Percentiles rank a stretch among this genome's conserved stretches.
Evolutionary conservation across 2,797 vertebrate genomes (phyloP).

Genomic region (Xerus rutilus): DNA sequence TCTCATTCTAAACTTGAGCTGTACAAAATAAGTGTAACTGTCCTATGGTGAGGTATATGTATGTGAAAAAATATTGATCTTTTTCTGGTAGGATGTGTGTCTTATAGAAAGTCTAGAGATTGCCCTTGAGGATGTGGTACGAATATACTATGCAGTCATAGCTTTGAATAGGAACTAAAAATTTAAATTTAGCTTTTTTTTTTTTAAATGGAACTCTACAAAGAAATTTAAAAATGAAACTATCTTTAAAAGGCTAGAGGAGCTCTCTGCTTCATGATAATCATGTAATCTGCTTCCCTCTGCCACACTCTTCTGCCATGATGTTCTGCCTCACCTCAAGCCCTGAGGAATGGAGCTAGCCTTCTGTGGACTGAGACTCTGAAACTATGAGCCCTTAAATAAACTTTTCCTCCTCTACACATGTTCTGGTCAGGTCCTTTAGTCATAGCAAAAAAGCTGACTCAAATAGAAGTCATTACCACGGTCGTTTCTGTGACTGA

Average conservation of each 20-base stretch:
- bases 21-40: not conserved
- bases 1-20: conserved; percentile 1
- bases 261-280: not conserved
- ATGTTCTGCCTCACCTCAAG: too few species aligned
- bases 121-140: not conserved
- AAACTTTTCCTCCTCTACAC: too few species aligned
- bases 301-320: too few species aligned
- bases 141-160: not conserved
- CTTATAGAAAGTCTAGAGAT: not conserved
- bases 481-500: too few species aligned
- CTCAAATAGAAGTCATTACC: too few species aligned
- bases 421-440: too few species aligned
- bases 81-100: not conserved
- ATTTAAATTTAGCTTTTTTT: not conserved
- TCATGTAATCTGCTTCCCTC: too few species aligned
- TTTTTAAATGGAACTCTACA: not conserved
- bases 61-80: not conserved
- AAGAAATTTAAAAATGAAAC: not conserved
- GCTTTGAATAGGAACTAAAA: not conserved
- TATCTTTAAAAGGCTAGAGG: not conserved
- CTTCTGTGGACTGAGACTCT: too few species aligned
- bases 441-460: too few species aligned
- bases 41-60: not conserved
- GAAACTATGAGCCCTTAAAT: too few species aligned
- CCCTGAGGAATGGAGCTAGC: too few species aligned